A percentile compares a stretch with the other conserved stretches of the same genome.
phyloP scores from a whole-genome alignment of 2,797 vertebrate genomes.

The Fundulus diaphanus region DNA sequence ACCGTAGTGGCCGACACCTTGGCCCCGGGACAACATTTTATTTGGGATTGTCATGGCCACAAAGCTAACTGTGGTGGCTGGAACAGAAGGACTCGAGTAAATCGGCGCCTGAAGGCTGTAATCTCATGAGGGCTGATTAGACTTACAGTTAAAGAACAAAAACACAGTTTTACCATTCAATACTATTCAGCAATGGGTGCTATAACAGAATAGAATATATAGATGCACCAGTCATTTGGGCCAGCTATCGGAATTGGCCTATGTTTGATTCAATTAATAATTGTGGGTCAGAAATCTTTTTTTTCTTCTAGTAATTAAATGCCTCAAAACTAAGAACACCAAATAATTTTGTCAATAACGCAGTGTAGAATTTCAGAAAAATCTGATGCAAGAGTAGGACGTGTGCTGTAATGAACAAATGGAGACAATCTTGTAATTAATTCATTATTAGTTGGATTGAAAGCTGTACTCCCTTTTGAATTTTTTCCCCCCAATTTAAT shows the following conservation, averaged over 20 bases:
- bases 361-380: background rate
- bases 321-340: background rate
- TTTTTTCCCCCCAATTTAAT: background rate
- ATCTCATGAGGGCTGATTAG: slow-evolving; percentile 7
- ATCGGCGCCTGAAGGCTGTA: slow-evolving; percentile 19
- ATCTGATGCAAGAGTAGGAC: background rate
- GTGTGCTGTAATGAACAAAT: background rate
- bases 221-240: background rate
- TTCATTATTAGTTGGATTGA: background rate
- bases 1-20: slow-evolving; percentile 69
- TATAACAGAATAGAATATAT: background rate
- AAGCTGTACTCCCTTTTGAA: background rate
- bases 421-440: background rate
- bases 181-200: slow-evolving; percentile 6
- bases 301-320: background rate
- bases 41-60: slow-evolving; percentile 66
- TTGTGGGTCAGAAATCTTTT: background rate
- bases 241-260: background rate
- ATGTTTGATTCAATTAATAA: background rate
- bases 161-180: slow-evolving; percentile 10
- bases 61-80: slow-evolving; percentile 42
- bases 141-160: slow-evolving; percentile 10
- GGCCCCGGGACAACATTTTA: slow-evolving; percentile 67
- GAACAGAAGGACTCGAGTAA: slow-evolving; percentile 34
- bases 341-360: background rate